Evolutionary conservation across 2,888 invertebrate genomes (phyloP).

Genomic region (Himalopsyche kuldschensis): DNA sequence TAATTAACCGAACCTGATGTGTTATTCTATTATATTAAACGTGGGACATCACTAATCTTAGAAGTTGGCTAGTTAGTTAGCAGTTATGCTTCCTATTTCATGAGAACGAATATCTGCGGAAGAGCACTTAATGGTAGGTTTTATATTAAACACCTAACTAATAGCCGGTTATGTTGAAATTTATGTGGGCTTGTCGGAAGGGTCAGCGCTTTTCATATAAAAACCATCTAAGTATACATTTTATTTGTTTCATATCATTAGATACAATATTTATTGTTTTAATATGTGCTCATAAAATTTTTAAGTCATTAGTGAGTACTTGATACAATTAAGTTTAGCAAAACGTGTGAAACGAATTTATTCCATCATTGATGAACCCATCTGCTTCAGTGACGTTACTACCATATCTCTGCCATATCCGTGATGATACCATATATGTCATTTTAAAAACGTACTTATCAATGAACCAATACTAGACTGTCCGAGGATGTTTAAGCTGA

Average conservation of each 20-base stretch:
- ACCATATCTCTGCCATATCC: no score
- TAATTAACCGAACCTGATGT: no score
- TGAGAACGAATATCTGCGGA: conserved; percentile 3
- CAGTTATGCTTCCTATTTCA: background rate
- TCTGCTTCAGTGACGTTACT: no score
- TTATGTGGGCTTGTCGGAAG: conserved; percentile 13
- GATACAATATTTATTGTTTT: background rate
- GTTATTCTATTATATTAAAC: background rate
- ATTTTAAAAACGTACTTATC: no score
- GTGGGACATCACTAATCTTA: background rate
- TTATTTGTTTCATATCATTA: background rate
- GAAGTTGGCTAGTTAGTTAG: background rate
- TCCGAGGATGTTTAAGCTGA: no score
- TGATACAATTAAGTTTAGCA: background rate
- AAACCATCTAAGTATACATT: background rate
- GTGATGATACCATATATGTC: no score
- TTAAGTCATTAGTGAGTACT: background rate
- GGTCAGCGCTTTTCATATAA: background rate
- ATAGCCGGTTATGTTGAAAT: conserved; percentile 35
- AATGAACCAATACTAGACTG: no score
- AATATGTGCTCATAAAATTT: background rate
- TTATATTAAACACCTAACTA: conserved; percentile 39
- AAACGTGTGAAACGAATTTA: background rate
- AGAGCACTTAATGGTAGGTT: conserved; percentile 34
- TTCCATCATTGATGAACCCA: no score